Percentiles rank a stretch among this genome's conserved stretches.
These are phyloP conservation scores for Atherinosoma microstoma DNA, from an alignment of 2,797 vertebrate genomes.

Conservation along the genomic window DNA sequence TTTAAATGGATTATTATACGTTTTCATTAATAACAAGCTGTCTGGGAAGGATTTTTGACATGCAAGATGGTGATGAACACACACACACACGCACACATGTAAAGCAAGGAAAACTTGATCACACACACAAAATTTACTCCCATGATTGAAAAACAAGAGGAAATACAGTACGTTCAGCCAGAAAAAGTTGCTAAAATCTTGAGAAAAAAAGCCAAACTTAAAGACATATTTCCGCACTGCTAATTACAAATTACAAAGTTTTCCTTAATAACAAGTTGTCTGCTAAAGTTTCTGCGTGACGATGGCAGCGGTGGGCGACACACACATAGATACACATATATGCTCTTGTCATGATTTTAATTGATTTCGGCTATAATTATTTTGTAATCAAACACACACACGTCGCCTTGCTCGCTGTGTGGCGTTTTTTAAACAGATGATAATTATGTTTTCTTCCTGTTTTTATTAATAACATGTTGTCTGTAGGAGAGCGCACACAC, in stretches of 20 bases:
- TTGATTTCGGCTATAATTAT: slow-evolving; percentile 78
- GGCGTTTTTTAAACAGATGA: slow-evolving; percentile 44
- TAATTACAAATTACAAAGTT: slow-evolving; percentile 75
- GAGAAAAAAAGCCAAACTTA: background rate
- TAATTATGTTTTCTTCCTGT: slow-evolving; percentile 60
- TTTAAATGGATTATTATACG: slow-evolving; percentile 82
- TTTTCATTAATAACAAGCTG: slow-evolving; percentile 81
- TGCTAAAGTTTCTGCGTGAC: slow-evolving; percentile 43
- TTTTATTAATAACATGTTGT: slow-evolving; percentile 79
- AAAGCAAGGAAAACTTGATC: slow-evolving; percentile 19
- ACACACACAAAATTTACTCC: slow-evolving; percentile 25
- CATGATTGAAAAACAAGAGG: slow-evolving; percentile 7
- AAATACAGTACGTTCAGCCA: slow-evolving; percentile 14
- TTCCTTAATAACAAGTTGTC: slow-evolving; percentile 76
- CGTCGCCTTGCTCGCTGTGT: slow-evolving; percentile 4
- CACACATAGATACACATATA: slow-evolving; percentile 29
- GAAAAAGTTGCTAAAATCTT: slow-evolving; percentile 9
- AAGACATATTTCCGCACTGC: slow-evolving; percentile 61
- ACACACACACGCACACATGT: slow-evolving; percentile 25
- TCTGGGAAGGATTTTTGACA: slow-evolving; percentile 63
- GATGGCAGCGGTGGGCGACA: slow-evolving; percentile 53
- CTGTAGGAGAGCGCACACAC: slow-evolving; percentile 28
- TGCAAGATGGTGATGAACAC: slow-evolving; percentile 30
- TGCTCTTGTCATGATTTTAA: slow-evolving; percentile 71
- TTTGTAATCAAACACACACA: slow-evolving; percentile 40